Base-by-base conservation (phyloP, 2,797 vertebrate species). In the Clamator glandarius region DNA sequence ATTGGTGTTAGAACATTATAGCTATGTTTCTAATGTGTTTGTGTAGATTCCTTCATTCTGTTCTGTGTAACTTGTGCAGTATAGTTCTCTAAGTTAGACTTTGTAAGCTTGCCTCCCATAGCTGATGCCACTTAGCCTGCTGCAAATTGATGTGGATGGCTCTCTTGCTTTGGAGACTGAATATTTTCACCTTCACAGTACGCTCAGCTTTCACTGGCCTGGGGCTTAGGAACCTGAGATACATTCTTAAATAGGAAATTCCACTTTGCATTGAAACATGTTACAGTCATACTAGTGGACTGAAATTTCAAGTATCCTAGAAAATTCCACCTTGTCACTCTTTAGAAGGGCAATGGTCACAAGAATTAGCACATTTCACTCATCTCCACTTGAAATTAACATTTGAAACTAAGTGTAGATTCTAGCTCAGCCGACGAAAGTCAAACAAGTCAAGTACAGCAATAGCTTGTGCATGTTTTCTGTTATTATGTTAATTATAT, bases 141-240 rank as follows among this genome's bases (percentile, higher is more conserved):
- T 93, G 94, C 96, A 98, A 97, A 98, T 97, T 97, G 97, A 97
- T 97, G 96, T 94, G 92, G 95, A 97, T 97, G 93, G 96, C 92
- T 97, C 92, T 90, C 94, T 84, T 72, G 52, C 97, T 97, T 95
- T 89, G 88, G 96, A 97, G 96, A 95, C 94, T 2, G 54, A 95
- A 92, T 73, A 51, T 90, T 94, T 97, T 98, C 97, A 98, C 97
- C 96, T 98, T 97, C 97, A 97, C 87, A 96, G 90, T n/a, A 41
- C 57, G 7, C 86, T 52, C 50, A 67, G 84, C 64, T 85, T 89
- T 92, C 89, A 67, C n/a, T 95, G 97, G 97, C 97, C 96, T 96
- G 97, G 89, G 96, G 97, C 97, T 96, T 88, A 35, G 21, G 92
- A 95, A 94, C 97, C 95, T 93, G 97, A 97, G 97, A 96, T 96